Percentiles rank a stretch among this genome's conserved stretches.
Conservation (phyloP, 2,888 invertebrate genomes). For the Strigamia crassipes region DNA sequence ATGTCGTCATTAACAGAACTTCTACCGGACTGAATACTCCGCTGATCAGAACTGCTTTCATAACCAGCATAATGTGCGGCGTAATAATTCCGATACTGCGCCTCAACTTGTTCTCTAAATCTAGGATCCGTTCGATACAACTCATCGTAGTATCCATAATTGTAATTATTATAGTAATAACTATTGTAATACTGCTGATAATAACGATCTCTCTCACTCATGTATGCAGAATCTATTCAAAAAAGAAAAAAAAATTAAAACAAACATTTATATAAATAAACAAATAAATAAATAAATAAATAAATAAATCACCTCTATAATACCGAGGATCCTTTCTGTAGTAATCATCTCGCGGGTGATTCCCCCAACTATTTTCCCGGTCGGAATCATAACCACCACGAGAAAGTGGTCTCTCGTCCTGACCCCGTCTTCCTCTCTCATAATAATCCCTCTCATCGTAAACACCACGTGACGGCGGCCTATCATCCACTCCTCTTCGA, state of each 20-base stretch:
- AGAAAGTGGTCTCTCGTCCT: conserved; percentile 50
- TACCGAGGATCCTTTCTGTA: conserved; percentile 49
- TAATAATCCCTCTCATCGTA: conserved; percentile 49
- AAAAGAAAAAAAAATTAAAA: neutral
- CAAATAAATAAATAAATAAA: neutral
- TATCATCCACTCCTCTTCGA: conserved; percentile 44
- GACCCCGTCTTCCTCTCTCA: conserved; percentile 12
- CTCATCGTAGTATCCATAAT: conserved; percentile 76
- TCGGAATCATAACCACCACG: conserved; percentile 50
- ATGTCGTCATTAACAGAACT: conserved; percentile 74
- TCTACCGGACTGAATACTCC: conserved; percentile 80
- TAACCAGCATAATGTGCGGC: conserved; percentile 56
- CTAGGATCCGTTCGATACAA: conserved; percentile 77
- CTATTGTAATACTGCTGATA: conserved; percentile 51
- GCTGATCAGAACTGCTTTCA: conserved; percentile 67
- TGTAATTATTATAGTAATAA: conserved; percentile 63
- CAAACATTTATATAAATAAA: neutral
- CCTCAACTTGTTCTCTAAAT: conserved; percentile 70
- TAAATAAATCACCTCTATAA: conserved; percentile 37
- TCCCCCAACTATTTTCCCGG: conserved; percentile 45
- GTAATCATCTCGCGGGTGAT: conserved; percentile 45
- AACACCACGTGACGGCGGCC: conserved; percentile 51
- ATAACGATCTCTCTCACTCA: conserved; percentile 46
- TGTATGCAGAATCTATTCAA: conserved; percentile 37
- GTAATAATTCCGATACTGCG: conserved; percentile 51